phyloP scores from a whole-genome alignment of 2,888 invertebrate species.

The Sinhomidia bicolor region DNA sequence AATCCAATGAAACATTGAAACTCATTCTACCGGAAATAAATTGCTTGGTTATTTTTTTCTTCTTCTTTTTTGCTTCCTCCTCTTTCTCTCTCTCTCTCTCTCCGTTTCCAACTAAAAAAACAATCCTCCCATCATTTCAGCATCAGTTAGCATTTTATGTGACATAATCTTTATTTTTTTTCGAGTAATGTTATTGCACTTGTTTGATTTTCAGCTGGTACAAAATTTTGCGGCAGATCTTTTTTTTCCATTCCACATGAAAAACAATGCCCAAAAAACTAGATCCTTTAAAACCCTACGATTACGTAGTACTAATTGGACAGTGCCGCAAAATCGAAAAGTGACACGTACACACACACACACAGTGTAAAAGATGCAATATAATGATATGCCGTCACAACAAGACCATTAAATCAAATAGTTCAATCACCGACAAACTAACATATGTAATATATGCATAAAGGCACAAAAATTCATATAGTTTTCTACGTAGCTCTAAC shows the following conservation, averaged over 20 bases:
- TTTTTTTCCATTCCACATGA: slow-evolving; percentile 21
- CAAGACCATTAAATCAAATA: slow-evolving; percentile 68
- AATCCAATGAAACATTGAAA: slow-evolving; percentile 32
- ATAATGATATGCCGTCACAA: slow-evolving; percentile 41
- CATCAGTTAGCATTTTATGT: neutral
- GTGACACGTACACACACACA: slow-evolving; percentile 43
- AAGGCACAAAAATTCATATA: too few species aligned
- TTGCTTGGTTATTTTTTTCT: slow-evolving; percentile 38
- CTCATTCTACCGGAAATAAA: slow-evolving; percentile 71
- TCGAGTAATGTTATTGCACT: slow-evolving; percentile 5
- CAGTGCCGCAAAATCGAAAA: neutral
- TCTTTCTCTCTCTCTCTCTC: neutral
- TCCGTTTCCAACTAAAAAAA: neutral
- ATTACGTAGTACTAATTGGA: neutral
- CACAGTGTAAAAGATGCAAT: slow-evolving; percentile 17
- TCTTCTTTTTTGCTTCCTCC: neutral
- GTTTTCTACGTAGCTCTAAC: too few species aligned
- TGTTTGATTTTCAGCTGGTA: slow-evolving; percentile 1
- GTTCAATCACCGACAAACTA: slow-evolving; percentile 68
- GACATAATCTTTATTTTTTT: neutral
- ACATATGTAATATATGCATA: slow-evolving; percentile 1
- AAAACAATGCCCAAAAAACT: neutral
- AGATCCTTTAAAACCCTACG: neutral
- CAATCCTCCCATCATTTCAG: neutral
- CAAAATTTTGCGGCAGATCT: neutral